Evolutionary conservation across 2,888 invertebrate species (phyloP), one percentile per base, ranked within the genome.

Genomic region (Agrilus biguttatus): DNA sequence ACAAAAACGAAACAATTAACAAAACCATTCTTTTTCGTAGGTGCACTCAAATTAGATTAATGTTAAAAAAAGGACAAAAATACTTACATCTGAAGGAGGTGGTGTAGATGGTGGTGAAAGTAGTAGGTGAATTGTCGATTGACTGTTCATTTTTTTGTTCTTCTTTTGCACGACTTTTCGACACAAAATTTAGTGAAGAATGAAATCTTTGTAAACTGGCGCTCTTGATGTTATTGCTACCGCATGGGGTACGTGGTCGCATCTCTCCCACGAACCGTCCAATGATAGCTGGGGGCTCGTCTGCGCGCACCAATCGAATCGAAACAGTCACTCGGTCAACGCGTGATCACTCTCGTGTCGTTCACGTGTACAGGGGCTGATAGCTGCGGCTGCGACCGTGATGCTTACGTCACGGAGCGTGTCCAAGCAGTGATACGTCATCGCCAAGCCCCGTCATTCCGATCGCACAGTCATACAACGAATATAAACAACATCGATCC

Each of bases 361-460:
- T 83, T 84, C 87, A 87, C 87, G 86, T 88, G 87, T 75, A 75
- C 79, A 67, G 66, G 67, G 78, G 73, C 77, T 84, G 83, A 77
- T 77, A 66, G 65, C 66, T 65, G 71, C 71, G 65, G 63, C 60
- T 65, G 64, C 67, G 69, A 68, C 69, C 78, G 78, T 78, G 78
- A 76, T 73, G 73, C 61, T 72, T 71, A 73, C 73, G 74, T 74
- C 72, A 73, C 55, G 51, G 51, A 52, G 55, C 61, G 63, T 72
- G 65, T 61, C 63, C 56, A 52, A 49, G 53, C 47, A 47, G 51
- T 52, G 49, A 55, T 53, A 60, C 64, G 65, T 62, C 63, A 63
- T 50, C 51, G 59, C 53, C 56, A 49, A 52, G 57, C 58, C 58
- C 51, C 50, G 50, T 40, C 42, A 37, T 37, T 35, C 41, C 41